A percentile compares a stretch with the other conserved stretches of the same genome.
phyloP scores from a whole-genome alignment of 2,797 vertebrate genomes.

The Ctenosaura bakeri region DNA sequence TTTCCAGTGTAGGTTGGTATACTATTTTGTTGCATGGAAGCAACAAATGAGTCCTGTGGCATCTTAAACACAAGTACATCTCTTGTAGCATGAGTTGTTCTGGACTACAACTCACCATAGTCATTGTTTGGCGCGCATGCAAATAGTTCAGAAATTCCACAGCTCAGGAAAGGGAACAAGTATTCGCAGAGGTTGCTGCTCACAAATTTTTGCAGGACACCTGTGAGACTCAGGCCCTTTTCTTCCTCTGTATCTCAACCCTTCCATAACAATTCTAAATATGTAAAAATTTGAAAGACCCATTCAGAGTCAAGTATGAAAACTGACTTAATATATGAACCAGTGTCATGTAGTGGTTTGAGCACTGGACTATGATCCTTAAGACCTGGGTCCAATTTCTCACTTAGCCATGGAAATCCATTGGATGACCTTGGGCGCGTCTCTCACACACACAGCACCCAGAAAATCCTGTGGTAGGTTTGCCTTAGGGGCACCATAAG shows the following conservation, averaged over 20 bases:
- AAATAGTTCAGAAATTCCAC: not conserved
- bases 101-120: not conserved
- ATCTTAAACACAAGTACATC: not conserved
- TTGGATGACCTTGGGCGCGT: no score
- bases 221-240: not conserved
- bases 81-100: not conserved
- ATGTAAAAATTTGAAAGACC: not conserved
- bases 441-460: no score
- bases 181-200: not conserved
- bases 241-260: not conserved
- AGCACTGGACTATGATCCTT: no score
- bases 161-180: not conserved
- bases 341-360: no score
- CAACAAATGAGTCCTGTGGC: not conserved
- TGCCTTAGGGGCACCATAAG: no score
- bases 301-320: not conserved
- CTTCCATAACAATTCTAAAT: not conserved
- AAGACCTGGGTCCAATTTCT: no score
- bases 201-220: not conserved
- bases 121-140: not conserved
- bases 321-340: not conserved
- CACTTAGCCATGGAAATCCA: no score
- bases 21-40: no score
- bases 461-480: no score
- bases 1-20: not conserved